Base-by-base conservation (phyloP, 1,140 invertebrate species). In the Pinna nobilis region DNA sequence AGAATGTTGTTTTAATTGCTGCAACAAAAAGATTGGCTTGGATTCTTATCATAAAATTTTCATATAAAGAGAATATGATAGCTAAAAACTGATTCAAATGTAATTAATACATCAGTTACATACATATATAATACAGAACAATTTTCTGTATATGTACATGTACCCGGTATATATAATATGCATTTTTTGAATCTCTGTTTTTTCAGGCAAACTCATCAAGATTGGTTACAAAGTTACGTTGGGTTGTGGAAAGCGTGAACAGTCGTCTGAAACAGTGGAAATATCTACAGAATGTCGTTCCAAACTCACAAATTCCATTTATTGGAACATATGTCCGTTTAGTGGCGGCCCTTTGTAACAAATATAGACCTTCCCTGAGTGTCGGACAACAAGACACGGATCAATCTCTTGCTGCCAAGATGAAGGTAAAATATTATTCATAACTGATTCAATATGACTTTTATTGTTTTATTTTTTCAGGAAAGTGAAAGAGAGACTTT, bases 241-340 rank as follows among this genome's bases (percentile, higher is more conserved):
- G 72, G 65, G 59, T 74, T 9, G 57, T 68, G n/a, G 72, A 74
- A 47, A 53, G 47, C 25, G 64, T 55, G 0, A 74, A 63, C 39
- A 47, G 57, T 9, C 25, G 72, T 25, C 28, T 68, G 20, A 63
- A 74, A 47, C 65, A 47, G 23, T 74, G 72, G 65, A 47, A 30
- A 28, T 74, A 53, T 28, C 59, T 68, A 23, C 37, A 41, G 25
- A 63, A 71, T 63, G 44, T 71, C 28, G 59, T 74, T 18, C 65
- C 72, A 4, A 74, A 74, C 44, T 47, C 72, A 44, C 72, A 68
- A 37, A 63, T 68, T 44, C 47, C 72, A 23, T 55, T 49, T 41
- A 51, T 74, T 33, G 41, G 55, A n/a, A 47, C 61, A n/a, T 67
- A 74, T 47, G 49, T 74, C 7, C 23, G 37, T 4, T 33, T 61